Conservation (phyloP, 1,140 invertebrate species). For the Lordiphosa collinella region DNA sequence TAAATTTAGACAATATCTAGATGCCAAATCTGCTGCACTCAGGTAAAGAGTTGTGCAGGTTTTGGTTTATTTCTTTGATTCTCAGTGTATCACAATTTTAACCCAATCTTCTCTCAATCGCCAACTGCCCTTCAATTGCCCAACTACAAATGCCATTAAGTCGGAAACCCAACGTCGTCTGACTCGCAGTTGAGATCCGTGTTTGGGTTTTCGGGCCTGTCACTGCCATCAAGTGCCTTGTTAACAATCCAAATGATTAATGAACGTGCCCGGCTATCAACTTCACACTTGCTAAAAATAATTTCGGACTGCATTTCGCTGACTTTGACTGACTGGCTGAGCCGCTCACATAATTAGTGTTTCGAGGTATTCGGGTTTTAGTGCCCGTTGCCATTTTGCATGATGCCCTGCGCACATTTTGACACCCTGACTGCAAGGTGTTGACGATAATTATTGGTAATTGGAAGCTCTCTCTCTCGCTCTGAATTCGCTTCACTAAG, state of each 20-base stretch:
- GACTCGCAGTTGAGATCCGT: constrained; percentile 23
- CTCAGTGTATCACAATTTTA: no score
- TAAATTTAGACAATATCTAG: not conserved
- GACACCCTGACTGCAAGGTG: constrained; percentile 69
- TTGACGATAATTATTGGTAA: constrained; percentile 75
- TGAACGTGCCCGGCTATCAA: constrained; percentile 62
- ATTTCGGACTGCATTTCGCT: constrained; percentile 62
- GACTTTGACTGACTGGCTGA: constrained; percentile 52
- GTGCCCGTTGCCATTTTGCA: constrained; percentile 68
- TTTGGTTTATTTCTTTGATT: not conserved
- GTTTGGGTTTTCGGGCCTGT: constrained; percentile 43
- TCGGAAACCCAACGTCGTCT: constrained; percentile 29
- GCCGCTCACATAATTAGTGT: constrained; percentile 57
- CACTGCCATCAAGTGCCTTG: constrained; percentile 62
- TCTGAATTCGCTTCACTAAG: constrained; percentile 21
- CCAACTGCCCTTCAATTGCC: constrained; percentile 12
- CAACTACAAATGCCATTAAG: constrained; percentile 31
- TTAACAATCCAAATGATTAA: constrained; percentile 71
- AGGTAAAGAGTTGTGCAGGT: not conserved
- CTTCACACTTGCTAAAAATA: constrained; percentile 73
- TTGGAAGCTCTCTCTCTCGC: constrained; percentile 41
- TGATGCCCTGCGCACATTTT: constrained; percentile 69
- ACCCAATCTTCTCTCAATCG: not conserved
- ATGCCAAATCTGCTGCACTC: not conserved
- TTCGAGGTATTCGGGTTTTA: constrained; percentile 35